Evolutionary conservation across 2,797 vertebrate species (phyloP), one percentile per base, ranked within the genome.

Genomic region (Thaleichthys pacificus): DNA sequence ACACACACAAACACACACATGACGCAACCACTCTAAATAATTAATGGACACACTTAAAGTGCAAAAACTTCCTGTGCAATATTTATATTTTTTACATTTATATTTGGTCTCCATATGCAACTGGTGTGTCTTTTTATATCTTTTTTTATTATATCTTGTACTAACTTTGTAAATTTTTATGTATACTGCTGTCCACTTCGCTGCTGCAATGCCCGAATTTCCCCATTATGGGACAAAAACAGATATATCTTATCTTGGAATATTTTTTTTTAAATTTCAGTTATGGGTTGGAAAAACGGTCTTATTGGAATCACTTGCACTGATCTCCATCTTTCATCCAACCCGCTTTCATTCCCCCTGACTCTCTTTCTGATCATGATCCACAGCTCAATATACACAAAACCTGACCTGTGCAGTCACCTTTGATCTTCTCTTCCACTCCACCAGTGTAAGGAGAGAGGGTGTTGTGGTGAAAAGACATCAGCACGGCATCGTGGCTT

Each of bases 231-330:
- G 28, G 28, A 30, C 28, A 4, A 30, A 30, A 4, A 30, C 4
- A 30, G 28, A 4, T 30, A 30, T 30, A 30, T 30, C 4, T 30
- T 30, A 30, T 4, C 28, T 30, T 30, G 28, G 28, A 28, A 73
- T 84, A 61, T 24, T 24, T 24, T 24, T 24, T 24, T 24, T n/a
- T n/a, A n/a, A n/a, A 24, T 24, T 24, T 17, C 42, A 75, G 71
- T 69, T 61, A 38, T 58, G 69, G 74, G 58, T 75, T 85, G 88
- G 88, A 87, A 89, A 91, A 85, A 77, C 65, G 82, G 66, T 85
- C 83, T 82, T 78, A 74, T 69, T 83, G 72, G 66, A 64, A 85
- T 88, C 84, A 66, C 80, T 84, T 88, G 83, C 74, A 81, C 82
- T 80, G 0, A 68, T 76, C 88, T 89, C 89, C 85, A 82, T 70